Percentiles rank a stretch among this genome's conserved stretches.
These are phyloP conservation scores for Noturus placidus DNA, from an alignment of 2,113 vertebrate species.

Conservation along the genomic window DNA sequence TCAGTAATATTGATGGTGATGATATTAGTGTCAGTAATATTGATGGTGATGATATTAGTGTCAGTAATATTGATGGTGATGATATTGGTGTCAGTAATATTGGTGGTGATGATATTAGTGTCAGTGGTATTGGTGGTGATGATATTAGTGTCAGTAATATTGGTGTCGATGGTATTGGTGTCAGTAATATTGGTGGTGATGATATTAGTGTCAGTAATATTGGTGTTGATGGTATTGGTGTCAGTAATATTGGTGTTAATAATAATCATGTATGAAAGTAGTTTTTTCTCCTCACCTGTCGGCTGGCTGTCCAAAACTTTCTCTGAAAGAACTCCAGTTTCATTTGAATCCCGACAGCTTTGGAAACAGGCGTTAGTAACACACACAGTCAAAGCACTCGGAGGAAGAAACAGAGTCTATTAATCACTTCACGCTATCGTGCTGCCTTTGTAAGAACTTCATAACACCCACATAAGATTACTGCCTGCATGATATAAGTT, in stretches of 20 bases:
- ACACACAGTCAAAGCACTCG: not conserved
- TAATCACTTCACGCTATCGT: not conserved
- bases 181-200: too few species aligned
- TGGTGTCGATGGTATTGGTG: not conserved
- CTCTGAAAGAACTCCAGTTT: constrained; percentile 98
- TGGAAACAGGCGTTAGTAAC: constrained; percentile 41
- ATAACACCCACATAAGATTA: not conserved
- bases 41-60: too few species aligned
- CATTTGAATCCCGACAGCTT: constrained; percentile 99
- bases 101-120: too few species aligned
- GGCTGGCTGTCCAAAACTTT: constrained; percentile 98
- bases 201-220: too few species aligned
- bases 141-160: not conserved
- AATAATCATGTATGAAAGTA: not conserved
- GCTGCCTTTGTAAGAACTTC: not conserved
- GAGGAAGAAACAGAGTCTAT: not conserved
- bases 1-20: too few species aligned
- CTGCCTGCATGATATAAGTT: not conserved
- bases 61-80: too few species aligned
- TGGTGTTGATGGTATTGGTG: not conserved
- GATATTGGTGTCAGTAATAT: too few species aligned
- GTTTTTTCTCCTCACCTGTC: constrained; percentile 80
- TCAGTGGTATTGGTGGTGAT: too few species aligned
- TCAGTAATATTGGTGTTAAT: not conserved
- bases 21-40: too few species aligned